Evolutionary conservation across 2,113 vertebrate species (phyloP).

Genomic region (Catharus fuscescens): DNA sequence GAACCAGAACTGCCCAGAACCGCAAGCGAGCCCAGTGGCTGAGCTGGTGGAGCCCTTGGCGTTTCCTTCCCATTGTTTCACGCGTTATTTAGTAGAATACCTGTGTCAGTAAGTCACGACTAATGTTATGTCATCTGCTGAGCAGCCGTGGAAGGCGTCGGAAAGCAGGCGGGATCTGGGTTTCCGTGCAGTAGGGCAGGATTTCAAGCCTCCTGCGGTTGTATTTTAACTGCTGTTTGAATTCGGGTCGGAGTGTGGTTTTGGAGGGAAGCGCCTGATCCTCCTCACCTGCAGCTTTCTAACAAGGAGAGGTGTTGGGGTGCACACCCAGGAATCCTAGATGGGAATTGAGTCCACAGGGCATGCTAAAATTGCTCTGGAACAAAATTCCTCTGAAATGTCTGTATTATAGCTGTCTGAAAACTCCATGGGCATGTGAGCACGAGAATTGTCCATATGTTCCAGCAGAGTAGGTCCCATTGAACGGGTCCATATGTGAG

Average conservation of each 20-base stretch:
- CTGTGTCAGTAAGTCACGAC: background rate
- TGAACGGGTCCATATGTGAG: accelerated
- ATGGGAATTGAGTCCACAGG: background rate
- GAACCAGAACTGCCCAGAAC: background rate
- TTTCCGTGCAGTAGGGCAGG: background rate
- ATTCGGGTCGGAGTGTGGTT: background rate
- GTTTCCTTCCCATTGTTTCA: background rate
- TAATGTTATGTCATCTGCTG: background rate
- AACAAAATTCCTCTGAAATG: background rate
- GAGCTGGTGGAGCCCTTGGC: background rate
- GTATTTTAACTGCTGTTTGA: background rate
- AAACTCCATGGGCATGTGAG: background rate
- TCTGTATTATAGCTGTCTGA: background rate
- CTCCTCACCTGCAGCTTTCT: background rate
- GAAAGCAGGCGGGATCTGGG: background rate
- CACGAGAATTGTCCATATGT: accelerated
- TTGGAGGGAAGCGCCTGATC: background rate
- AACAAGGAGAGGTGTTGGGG: background rate
- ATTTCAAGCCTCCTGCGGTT: background rate
- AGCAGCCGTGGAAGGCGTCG: background rate
- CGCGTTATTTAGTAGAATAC: background rate
- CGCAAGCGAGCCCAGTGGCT: background rate
- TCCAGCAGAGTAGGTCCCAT: background rate
- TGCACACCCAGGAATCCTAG: background rate
- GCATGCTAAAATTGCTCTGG: background rate